Base-by-base conservation (phyloP, 2,113 vertebrate species). In the Miniopterus natalensis region DNA sequence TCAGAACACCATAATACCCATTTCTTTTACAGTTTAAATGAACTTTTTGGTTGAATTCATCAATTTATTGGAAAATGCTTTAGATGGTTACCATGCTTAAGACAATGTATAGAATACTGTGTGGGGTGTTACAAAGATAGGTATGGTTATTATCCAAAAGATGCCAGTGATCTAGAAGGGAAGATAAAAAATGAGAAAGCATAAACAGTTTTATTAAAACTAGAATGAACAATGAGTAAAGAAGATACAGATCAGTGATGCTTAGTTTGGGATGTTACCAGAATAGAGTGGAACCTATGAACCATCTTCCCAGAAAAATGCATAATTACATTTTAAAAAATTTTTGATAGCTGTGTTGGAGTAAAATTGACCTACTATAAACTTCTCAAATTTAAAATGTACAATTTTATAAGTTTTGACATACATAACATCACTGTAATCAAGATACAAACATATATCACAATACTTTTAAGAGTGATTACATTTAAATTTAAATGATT, bases 11-110 rank as follows among this genome's bases (percentile, higher is more conserved):
- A 75, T 71, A 66, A 71, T 65, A 66, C 47, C 53, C 53, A 42
- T 90, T 96, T 75, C 49, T 94, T 92, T 94, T 94, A 88, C 70
- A 75, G 25, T 85, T 93, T 94, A 95, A 95, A 88, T 65, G 86
- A 96, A 78, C 31, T 77, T 91, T 94, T 84, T 45, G 78, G 61
- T 77, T 96, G 29, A 96, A 92, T 94, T 47, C 42, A 40, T 90
- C 61, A 70, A 73, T 80, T 95, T 89, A 59, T 27, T 97, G 49
- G 93, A 95, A 96, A 90, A 68, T 79, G 6, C 6, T 81, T 49
- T 79, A 75, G 45, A 23, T 0, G 47, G 23, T 83, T 95, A 78
- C 40, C 63, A 5, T 40, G 13, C 15, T 10, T 1, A 73, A 79
- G 70, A 0, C 29, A 45, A 10, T 70, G 75, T 87, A 42, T 71